Base-by-base conservation (phyloP, 2,113 vertebrate genomes). In the Miniopterus natalensis region DNA sequence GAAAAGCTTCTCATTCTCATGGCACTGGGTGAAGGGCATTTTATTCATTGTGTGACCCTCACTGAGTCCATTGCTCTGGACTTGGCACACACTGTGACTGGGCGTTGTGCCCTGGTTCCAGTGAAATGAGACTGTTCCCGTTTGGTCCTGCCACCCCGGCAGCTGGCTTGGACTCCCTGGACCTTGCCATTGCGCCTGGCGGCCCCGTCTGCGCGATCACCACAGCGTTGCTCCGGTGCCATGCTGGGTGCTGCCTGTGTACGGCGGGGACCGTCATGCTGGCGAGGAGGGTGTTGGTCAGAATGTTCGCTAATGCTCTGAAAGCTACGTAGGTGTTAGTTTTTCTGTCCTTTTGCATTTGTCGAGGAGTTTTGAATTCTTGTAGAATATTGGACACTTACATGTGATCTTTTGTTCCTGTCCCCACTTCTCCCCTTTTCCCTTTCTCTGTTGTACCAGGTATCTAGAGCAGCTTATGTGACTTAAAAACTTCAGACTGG, bases 1-100 rank as follows among this genome's bases (percentile, higher is more conserved):
- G 14, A 23, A 70, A n/a, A 71, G n/a, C 87, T 59, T 71, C 5
- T 13, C 74, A 15, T 87, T 65, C 80, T 90, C 4, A 7, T 42
- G 78, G 25, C 75, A 12, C 45, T 75, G 51, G 57, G 63, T 17
- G 8, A 96, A 95, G 89, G 73, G 8, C 83, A 61, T 73, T 93
- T 73, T 13, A 42, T 90, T 79, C 55, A 61, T 36, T 66, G 53
- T 81, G 42, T 97, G 88, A 84, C 84, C 63, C 51, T 88, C 51
- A 70, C 31, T 57, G 71, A 25, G 1, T 85, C 55, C 8, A 36
- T 15, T 90, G 61, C 75, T 86, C 27, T 94, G 45, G 14, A 73
- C 45, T 68, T 95, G 95, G 90, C 96, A 68, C 13, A 8, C 63
- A 84, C 71, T 23, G 68, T 88, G 79, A 90, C 90, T 95, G 95